Conservation (phyloP, 92 coral and sea anemone genomes). For the Phenganax subtilis region DNA sequence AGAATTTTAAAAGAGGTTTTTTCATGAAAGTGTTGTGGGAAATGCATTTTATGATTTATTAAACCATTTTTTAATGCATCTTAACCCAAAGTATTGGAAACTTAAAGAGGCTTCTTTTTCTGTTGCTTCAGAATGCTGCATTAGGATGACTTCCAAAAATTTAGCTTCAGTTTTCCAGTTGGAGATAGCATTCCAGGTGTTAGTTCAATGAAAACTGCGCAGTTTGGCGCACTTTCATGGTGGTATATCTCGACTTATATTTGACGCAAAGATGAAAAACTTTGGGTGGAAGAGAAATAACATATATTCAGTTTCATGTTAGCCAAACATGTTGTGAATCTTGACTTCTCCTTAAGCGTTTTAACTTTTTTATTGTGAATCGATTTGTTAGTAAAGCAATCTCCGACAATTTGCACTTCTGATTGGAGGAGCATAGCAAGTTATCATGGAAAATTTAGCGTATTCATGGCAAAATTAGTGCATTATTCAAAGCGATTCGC, state of each 20-base stretch:
- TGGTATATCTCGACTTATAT: neutral
- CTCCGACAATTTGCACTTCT: neutral
- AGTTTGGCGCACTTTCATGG: neutral
- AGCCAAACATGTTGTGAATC: neutral
- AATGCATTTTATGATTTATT: no score
- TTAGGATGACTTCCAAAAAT: no score
- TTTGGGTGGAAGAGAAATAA: neutral
- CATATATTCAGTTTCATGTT: neutral
- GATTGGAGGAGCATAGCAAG: neutral
- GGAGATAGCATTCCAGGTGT: no score
- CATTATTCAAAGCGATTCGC: neutral
- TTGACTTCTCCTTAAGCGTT: neutral
- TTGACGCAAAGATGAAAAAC: neutral
- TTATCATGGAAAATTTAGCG: neutral
- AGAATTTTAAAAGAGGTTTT: no score
- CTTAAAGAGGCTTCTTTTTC: no score
- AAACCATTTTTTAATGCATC: no score
- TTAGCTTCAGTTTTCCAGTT: no score
- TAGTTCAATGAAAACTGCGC: neutral
- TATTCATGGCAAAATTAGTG: no score
- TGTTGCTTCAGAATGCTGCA: no score
- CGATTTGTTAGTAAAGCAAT: neutral
- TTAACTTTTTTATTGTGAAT: no score
- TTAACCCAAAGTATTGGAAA: no score
- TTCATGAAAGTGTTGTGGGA: no score